Percentiles rank a stretch among this genome's conserved stretches.
Conservation (phyloP, 2,113 vertebrate genomes). For the Malurus melanocephalus region DNA sequence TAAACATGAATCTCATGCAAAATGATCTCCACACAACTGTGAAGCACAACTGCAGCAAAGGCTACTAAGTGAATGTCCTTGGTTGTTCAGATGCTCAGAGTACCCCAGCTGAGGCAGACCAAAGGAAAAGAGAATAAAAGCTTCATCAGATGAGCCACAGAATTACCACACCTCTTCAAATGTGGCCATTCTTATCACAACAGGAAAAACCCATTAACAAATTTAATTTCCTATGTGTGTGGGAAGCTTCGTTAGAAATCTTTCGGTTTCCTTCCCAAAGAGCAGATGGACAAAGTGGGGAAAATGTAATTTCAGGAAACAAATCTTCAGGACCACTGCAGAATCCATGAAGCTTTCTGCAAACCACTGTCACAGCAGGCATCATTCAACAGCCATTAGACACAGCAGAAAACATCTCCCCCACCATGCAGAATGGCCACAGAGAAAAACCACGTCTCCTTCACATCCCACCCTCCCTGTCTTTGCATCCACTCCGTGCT, state of each 20-base stretch:
- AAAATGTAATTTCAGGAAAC: neutral
- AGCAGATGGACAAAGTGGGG: neutral
- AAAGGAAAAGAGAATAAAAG: neutral
- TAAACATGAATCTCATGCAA: neutral
- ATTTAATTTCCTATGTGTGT: neutral
- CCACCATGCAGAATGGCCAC: neutral
- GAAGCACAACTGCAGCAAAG: neutral
- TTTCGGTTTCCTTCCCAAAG: neutral
- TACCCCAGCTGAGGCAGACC: neutral
- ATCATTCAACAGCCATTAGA: neutral
- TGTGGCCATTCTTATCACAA: neutral
- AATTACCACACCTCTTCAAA: neutral
- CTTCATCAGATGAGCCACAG: neutral
- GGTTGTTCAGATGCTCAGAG: neutral
- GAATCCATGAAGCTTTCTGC: neutral
- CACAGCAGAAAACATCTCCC: neutral
- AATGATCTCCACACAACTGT: neutral
- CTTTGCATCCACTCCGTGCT: neutral
- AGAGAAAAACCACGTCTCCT: neutral
- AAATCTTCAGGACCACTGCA: neutral
- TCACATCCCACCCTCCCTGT: neutral
- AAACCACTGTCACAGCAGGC: neutral
- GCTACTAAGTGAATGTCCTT: neutral
- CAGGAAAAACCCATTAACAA: neutral
- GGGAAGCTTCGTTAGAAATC: neutral